phyloP scores from a whole-genome alignment of 37 sponge, comb jelly and placozoan species.

The Lycopodina hypogea region DNA sequence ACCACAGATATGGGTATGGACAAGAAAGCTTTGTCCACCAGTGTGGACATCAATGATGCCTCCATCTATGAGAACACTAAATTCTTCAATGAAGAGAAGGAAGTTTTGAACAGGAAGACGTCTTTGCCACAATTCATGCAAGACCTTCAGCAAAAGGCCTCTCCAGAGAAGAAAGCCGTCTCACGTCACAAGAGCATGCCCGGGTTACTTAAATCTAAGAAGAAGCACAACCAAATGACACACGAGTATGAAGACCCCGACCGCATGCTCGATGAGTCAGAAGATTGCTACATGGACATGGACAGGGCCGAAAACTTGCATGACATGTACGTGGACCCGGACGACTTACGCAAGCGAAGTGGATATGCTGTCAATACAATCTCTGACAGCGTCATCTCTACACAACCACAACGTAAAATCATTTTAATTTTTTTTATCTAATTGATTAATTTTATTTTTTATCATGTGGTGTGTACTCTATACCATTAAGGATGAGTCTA shows the following conservation, averaged over 20 bases:
- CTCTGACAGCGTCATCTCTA: not conserved
- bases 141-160: not conserved
- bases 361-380: not conserved
- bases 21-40: not conserved
- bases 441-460: no score
- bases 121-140: not conserved
- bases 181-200: not conserved
- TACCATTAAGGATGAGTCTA: no score
- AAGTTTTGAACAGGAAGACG: not conserved
- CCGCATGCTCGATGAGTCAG: not conserved
- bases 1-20: not conserved
- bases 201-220: no score
- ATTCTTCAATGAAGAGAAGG: not conserved
- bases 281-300: not conserved
- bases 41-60: not conserved
- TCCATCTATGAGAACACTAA: conserved; percentile 20
- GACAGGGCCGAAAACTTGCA: conserved; percentile 2
- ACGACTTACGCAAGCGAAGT: conserved; percentile 6
- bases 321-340: conserved; percentile 14
- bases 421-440: no score
- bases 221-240: not conserved
- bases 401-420: no score
- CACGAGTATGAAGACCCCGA: conserved; percentile 32
- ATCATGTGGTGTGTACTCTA: no score
- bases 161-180: not conserved